These are phyloP conservation scores for Acromyrmex echinatior DNA, from an alignment of 1,140 invertebrate species.

Conservation along the genomic window DNA sequence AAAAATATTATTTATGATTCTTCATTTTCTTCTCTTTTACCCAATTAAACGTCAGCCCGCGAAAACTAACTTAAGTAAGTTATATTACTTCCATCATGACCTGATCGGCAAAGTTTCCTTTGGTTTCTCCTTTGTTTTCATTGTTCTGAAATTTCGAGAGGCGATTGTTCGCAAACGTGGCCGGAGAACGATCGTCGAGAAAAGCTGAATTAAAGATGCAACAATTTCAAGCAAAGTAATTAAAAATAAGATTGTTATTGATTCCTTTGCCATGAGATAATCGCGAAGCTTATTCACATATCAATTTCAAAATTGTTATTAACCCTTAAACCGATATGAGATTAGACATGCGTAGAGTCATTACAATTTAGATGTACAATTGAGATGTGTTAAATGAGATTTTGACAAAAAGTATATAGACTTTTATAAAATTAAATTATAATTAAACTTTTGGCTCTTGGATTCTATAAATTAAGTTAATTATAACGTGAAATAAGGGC, in stretches of 20 bases:
- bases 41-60: not conserved
- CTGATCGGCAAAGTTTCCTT: conserved; percentile 31
- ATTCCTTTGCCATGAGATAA: not conserved
- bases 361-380: not conserved
- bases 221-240: not conserved
- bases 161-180: not conserved
- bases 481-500: no score
- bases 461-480: no score
- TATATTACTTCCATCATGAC: conserved; percentile 42
- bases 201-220: conserved; percentile 1
- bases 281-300: not conserved
- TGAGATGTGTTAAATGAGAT: not conserved
- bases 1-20: conserved; percentile 55
- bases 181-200: not conserved
- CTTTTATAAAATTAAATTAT: no score
- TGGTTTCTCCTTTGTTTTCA: conserved; percentile 16
- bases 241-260: conserved; percentile 6
- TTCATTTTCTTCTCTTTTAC: not conserved
- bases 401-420: not conserved
- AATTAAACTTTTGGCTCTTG: no score
- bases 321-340: not conserved
- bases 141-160: not conserved
- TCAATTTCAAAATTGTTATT: not conserved
- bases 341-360: not conserved
- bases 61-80: conserved; percentile 65